Evolutionary conservation across 1,140 invertebrate genomes (phyloP).

Genomic region (Lutraria rhynchaena): DNA sequence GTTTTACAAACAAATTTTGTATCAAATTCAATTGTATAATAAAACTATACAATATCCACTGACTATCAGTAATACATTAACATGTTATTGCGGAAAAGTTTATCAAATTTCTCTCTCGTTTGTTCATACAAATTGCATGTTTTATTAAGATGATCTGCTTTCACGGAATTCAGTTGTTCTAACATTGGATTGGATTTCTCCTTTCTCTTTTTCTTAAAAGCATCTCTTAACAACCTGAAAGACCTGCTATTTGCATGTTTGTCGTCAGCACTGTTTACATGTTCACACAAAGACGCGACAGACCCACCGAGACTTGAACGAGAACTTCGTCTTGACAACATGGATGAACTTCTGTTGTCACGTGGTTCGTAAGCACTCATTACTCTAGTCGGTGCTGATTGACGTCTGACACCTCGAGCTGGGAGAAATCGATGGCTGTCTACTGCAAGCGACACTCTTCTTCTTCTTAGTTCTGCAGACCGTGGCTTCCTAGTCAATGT

Average conservation of each 20-base stretch:
- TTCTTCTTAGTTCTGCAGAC: background rate
- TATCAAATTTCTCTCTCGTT: slow-evolving; percentile 25
- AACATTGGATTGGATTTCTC: slow-evolving; percentile 5
- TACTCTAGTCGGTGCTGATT: background rate
- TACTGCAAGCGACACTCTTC: background rate
- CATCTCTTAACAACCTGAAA: slow-evolving; percentile 32
- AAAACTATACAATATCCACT: no score
- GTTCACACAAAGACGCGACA: background rate
- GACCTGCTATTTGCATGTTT: background rate
- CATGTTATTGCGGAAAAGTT: slow-evolving; percentile 21
- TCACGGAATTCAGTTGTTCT: slow-evolving; percentile 21
- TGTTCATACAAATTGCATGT: slow-evolving; percentile 10
- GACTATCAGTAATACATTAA: background rate
- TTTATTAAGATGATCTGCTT: slow-evolving; percentile 7
- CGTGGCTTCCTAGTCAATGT: slow-evolving; percentile 16
- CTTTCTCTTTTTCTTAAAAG: slow-evolving; percentile 35
- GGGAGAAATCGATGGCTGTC: slow-evolving; percentile 2
- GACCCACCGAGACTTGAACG: slow-evolving; percentile 8
- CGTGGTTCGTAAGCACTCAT: background rate
- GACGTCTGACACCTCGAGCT: background rate
- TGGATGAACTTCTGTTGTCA: background rate
- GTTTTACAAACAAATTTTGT: no score
- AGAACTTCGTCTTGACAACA: background rate
- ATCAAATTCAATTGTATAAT: no score
- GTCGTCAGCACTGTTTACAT: background rate